phyloP scores from a whole-genome alignment of 2,888 invertebrate species.

The Limenitis camilla region DNA sequence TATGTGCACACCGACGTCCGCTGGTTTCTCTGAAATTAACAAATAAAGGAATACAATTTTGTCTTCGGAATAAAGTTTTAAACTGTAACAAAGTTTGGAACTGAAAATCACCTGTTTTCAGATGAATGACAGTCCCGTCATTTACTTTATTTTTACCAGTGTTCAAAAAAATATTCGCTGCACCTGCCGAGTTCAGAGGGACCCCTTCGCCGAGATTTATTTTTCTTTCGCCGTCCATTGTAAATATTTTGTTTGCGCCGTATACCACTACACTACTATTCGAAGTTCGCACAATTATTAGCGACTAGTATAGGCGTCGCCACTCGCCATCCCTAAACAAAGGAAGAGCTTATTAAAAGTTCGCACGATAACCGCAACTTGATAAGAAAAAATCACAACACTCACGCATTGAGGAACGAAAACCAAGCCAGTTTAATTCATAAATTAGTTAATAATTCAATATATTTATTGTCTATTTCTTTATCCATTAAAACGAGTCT shows the following conservation, averaged over 20 bases:
- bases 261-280: slow-evolving; percentile 45
- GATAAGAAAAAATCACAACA: slow-evolving; percentile 45
- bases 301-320: slow-evolving; percentile 52
- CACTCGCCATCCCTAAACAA: slow-evolving; percentile 61
- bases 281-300: slow-evolving; percentile 31
- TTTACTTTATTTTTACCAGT: slow-evolving; percentile 57
- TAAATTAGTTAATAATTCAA: slow-evolving; percentile 19
- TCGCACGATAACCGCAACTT: slow-evolving; percentile 53
- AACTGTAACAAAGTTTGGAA: slow-evolving; percentile 12
- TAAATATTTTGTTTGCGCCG: slow-evolving; percentile 31
- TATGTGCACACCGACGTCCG: slow-evolving; percentile 65
- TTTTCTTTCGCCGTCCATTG: slow-evolving; percentile 61
- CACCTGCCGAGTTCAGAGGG: slow-evolving; percentile 59
- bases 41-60: slow-evolving; percentile 30
- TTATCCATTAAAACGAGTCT: slow-evolving; percentile 34
- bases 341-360: slow-evolving; percentile 64
- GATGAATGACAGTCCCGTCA: slow-evolving; percentile 64
- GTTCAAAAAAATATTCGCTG: slow-evolving; percentile 65
- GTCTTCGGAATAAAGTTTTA: slow-evolving; percentile 7
- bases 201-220: slow-evolving; percentile 58
- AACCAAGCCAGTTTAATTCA: slow-evolving; percentile 12
- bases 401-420: slow-evolving; percentile 37
- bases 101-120: slow-evolving; percentile 59
- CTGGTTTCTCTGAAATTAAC: slow-evolving; percentile 52
- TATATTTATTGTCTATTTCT: slow-evolving; percentile 25